phyloP scores from a whole-genome alignment of 1,140 invertebrate genomes.

The Pomacea maculata region DNA sequence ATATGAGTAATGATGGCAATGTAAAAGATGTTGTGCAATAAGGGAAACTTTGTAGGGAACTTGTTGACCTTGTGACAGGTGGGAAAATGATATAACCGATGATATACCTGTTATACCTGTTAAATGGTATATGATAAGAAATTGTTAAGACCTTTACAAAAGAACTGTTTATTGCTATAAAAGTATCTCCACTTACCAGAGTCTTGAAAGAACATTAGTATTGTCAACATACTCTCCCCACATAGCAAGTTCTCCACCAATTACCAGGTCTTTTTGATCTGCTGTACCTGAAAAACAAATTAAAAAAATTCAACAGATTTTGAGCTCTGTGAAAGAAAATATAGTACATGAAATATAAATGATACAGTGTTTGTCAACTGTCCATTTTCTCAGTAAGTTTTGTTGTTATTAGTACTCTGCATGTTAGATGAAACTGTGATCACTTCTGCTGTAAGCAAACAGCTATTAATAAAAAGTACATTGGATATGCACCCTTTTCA shows the following conservation, averaged over 20 bases:
- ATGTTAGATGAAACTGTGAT: too few species aligned
- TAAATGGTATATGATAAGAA: neutral
- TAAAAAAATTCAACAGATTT: too few species aligned
- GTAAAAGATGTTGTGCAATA: too few species aligned
- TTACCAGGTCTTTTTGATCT: slow-evolving; percentile 61
- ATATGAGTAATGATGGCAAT: too few species aligned
- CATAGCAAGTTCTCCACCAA: slow-evolving; percentile 93
- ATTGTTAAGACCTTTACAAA: neutral
- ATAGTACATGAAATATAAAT: too few species aligned
- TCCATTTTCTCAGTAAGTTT: too few species aligned
- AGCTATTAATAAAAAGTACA: too few species aligned
- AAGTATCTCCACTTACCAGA: slow-evolving; percentile 51
- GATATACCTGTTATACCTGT: neutral
- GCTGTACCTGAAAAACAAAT: slow-evolving; percentile 42
- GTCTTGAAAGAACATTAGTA: slow-evolving; percentile 66
- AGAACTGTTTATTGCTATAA: neutral
- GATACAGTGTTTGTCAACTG: too few species aligned
- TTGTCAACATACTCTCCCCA: slow-evolving; percentile 88
- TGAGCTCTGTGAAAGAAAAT: too few species aligned
- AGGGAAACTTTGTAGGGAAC: neutral
- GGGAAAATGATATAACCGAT: neutral
- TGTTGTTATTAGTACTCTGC: too few species aligned
- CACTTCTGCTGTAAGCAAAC: too few species aligned
- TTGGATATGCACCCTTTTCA: too few species aligned
- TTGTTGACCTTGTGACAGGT: neutral